A percentile compares a stretch with the other conserved stretches of the same genome.
Conservation (phyloP, 2,113 vertebrate genomes). For the Peucedramus taeniatus region DNA sequence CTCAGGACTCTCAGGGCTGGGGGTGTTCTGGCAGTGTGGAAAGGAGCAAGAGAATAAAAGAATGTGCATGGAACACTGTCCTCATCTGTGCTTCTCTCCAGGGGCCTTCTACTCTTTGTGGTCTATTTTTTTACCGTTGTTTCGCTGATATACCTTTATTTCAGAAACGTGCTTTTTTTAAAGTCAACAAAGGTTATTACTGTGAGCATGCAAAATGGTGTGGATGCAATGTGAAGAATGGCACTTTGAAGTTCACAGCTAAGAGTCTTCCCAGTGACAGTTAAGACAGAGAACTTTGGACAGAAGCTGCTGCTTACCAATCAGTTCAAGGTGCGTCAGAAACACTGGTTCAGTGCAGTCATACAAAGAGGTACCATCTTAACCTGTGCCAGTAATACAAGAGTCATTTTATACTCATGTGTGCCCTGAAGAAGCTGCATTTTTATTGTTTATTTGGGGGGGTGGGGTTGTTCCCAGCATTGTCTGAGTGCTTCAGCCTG, state of each 20-base stretch:
- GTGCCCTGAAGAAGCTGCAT: not conserved
- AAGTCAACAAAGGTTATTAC: not conserved
- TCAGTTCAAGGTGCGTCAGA: not conserved
- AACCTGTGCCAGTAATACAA: not conserved
- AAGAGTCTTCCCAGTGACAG: rapidly evolving
- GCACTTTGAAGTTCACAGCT: not conserved
- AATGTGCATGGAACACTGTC: not conserved
- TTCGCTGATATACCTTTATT: not conserved
- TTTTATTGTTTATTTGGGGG: not conserved
- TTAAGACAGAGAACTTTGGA: not conserved
- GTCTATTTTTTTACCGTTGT: not conserved
- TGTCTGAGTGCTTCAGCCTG: not conserved
- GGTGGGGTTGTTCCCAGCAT: not conserved
- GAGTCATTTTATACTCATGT: not conserved
- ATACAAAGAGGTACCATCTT: not conserved
- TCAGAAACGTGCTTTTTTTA: not conserved
- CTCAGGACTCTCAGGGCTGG: not conserved
- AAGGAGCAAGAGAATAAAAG: not conserved
- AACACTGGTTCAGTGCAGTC: not conserved
- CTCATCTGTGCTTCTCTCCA: not conserved
- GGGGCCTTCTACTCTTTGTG: not conserved
- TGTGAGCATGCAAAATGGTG: not conserved
- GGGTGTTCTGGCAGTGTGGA: not conserved
- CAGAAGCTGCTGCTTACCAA: not conserved
- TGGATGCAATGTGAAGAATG: not conserved